These are phyloP conservation scores for Phasianus colchicus DNA, from an alignment of 2,113 vertebrate genomes.

Conservation along the genomic window DNA sequence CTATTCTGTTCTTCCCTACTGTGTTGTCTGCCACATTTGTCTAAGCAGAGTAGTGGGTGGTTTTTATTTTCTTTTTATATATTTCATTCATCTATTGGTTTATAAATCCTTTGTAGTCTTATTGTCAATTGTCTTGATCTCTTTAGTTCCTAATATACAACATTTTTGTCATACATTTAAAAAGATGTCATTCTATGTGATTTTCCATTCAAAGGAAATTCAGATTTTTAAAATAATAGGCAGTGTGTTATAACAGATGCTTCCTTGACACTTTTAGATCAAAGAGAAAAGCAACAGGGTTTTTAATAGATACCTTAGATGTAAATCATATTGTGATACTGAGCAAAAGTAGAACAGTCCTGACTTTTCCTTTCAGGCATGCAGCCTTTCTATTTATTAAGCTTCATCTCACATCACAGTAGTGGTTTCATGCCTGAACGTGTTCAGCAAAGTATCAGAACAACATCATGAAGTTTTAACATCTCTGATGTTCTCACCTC, in stretches of 20 bases:
- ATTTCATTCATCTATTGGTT: slow-evolving; percentile 48
- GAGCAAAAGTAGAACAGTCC: slow-evolving; percentile 43
- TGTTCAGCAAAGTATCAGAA: not conserved
- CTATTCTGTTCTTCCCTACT: not conserved
- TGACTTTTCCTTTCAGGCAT: not conserved
- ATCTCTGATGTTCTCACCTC: not conserved
- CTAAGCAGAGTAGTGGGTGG: not conserved
- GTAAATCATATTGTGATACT: slow-evolving; percentile 23
- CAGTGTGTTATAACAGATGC: slow-evolving; percentile 18
- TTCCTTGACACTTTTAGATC: slow-evolving; percentile 66
- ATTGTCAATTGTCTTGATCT: slow-evolving; percentile 66
- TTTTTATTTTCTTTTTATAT: not conserved
- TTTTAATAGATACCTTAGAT: slow-evolving; percentile 62
- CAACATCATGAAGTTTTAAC: not conserved
- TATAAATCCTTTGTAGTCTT: slow-evolving; percentile 53
- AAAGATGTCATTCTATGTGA: slow-evolving; percentile 57
- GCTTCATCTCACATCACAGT: not conserved
- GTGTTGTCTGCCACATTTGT: not conserved
- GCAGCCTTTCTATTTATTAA: not conserved
- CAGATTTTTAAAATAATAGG: slow-evolving; percentile 68
- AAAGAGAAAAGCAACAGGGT: slow-evolving; percentile 55
- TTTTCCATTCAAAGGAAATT: slow-evolving; percentile 51
- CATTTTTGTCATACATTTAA: slow-evolving; percentile 65
- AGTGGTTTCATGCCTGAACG: not conserved
- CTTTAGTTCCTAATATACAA: slow-evolving; percentile 60